Base-by-base conservation (phyloP, 2,888 invertebrate genomes). In the Magallana nippona region DNA sequence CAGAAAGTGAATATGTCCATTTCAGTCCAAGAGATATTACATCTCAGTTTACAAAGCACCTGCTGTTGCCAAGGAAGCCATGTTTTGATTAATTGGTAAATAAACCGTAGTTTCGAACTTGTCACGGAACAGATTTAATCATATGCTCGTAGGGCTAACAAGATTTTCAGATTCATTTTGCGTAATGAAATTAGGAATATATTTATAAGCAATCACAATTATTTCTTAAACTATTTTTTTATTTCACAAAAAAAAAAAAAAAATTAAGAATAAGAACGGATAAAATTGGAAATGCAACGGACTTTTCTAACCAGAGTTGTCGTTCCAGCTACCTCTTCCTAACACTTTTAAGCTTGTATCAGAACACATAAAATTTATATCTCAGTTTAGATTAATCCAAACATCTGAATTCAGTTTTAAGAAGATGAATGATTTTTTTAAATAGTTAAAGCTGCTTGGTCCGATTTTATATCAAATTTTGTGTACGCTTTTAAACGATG, bases 1-100 rank as follows among this genome's bases (percentile, higher is more conserved):
- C 27, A 71, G 32, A 27, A 22, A 15, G 22, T 71, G 71, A 15
- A 27, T 27, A 13, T 15, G 15, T 32, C 71, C 71, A 71, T 82
- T 19, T 71, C 56, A 80, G 27, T 27, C 44, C 44, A 82, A 27
- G 13, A 55, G 56, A 63, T 60, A 27, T 17, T 17, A 44, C 27
- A 79, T 19, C 60, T 82, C 82, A 71, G 84, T 84, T 84, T 84
- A 84, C 84, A 78, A 32, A 71, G 27, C 86, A 89, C 88, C 89
- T 89, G 90, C 90, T 89, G 90, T 88, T 87, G 85, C 86, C 86
- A 91, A 88, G 91, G 91, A 88, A 88, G 90, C 89, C 91, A 90
- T 71, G 32, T 90, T 83, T 63, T 56, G 55, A 57, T 55, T 19
- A 55, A 55, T 78, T 78, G 10, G 55, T 55, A 78, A 55, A 78